Conservation (phyloP, 2,888 invertebrate genomes). For the Synergus gifuensis region DNA sequence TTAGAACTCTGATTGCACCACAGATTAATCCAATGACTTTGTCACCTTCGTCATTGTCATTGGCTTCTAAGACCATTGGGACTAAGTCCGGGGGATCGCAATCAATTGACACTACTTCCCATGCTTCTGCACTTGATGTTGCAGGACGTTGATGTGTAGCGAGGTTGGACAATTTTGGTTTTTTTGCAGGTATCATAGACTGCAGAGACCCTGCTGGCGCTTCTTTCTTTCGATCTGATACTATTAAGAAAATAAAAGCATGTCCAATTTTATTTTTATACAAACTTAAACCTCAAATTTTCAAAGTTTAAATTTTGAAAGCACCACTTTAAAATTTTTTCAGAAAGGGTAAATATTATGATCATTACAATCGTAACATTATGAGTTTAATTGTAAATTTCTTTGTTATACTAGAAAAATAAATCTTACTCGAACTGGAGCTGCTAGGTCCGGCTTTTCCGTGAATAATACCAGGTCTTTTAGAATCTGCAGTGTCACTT, state of each 20-base stretch:
- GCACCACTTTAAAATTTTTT: too few species aligned
- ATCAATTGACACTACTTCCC: conserved; percentile 88
- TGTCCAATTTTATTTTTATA: conserved; percentile 55
- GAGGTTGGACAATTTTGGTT: conserved; percentile 79
- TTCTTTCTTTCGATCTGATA: conserved; percentile 87
- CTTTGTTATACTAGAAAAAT: neutral
- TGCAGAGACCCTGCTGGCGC: conserved; percentile 79
- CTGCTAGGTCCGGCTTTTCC: conserved; percentile 76
- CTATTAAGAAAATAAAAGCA: conserved; percentile 59
- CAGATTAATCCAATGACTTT: conserved; percentile 90
- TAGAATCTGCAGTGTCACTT: conserved; percentile 82
- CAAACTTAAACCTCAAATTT: conserved; percentile 31
- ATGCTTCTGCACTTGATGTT: conserved; percentile 80
- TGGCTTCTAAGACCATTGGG: conserved; percentile 85
- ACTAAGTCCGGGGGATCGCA: conserved; percentile 90
- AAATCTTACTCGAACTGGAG: conserved; percentile 64
- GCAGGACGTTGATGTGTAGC: conserved; percentile 70
- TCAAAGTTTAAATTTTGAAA: neutral
- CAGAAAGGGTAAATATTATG: too few species aligned
- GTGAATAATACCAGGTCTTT: conserved; percentile 79
- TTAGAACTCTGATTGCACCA: conserved; percentile 90
- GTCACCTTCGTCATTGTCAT: conserved; percentile 89
- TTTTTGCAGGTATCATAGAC: conserved; percentile 82
- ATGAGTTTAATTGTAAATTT: too few species aligned
- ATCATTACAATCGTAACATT: too few species aligned